These are phyloP conservation scores for Cerastoderma edule DNA, from an alignment of 2,888 invertebrate species.

Conservation along the genomic window DNA sequence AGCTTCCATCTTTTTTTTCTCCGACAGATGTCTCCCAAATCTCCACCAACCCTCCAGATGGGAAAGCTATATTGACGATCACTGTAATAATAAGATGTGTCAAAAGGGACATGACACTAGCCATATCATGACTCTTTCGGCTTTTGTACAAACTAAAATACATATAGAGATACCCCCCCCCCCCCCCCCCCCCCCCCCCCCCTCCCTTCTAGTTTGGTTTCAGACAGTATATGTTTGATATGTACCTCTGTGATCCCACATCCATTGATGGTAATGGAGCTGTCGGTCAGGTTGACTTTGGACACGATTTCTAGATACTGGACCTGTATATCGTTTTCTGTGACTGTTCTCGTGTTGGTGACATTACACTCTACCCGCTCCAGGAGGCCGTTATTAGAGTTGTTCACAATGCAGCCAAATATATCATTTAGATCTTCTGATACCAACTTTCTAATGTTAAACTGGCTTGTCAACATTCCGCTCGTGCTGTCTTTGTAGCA, in stretches of 20 bases:
- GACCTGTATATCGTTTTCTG: neutral
- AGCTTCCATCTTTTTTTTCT: too few relatives aligned
- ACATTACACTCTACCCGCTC: neutral
- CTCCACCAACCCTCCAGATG: too few relatives aligned
- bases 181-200: too few relatives aligned
- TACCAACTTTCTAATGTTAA: neutral
- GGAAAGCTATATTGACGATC: neutral
- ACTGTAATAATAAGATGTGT: neutral
- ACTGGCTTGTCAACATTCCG: neutral
- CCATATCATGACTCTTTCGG: neutral
- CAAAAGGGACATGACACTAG: neutral
- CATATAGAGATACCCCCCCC: too few relatives aligned
- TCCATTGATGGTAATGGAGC: neutral
- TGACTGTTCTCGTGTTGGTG: neutral
- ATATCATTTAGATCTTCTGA: neutral
- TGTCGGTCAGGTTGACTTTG: slow-evolving; percentile 1
- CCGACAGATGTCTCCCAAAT: too few relatives aligned
- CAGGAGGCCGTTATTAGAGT: neutral
- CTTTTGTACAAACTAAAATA: neutral
- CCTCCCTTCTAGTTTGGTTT: too few relatives aligned
- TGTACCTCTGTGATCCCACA: slow-evolving; percentile 19
- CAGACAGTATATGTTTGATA: neutral
- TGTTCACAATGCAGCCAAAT: neutral
- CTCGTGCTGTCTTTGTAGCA: slow-evolving; percentile 1
- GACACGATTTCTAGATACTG: neutral